These are phyloP conservation scores for Trematomus loennbergii DNA, from an alignment of 2,113 vertebrate species.

Conservation along the genomic window DNA sequence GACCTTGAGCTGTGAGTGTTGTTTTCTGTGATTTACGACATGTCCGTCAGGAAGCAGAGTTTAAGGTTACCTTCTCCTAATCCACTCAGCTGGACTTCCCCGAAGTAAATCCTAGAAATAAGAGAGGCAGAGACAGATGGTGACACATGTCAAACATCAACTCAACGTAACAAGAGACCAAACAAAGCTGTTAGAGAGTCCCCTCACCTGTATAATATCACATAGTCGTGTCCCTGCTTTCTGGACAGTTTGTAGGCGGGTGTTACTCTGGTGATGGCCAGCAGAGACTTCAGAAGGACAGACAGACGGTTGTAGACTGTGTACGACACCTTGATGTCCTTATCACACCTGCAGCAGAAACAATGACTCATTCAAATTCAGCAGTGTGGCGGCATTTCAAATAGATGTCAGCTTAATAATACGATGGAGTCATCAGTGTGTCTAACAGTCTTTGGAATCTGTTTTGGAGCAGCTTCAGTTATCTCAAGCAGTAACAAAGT, in stretches of 20 bases:
- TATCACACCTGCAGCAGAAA: slow-evolving; percentile 90
- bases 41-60: background rate
- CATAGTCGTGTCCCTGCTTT: slow-evolving; percentile 98
- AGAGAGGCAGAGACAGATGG: slow-evolving; percentile 21
- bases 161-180: background rate
- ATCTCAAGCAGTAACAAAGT: too few relatives aligned
- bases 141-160: background rate
- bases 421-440: background rate
- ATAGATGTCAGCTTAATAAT: background rate
- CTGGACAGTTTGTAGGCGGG: slow-evolving; percentile 97
- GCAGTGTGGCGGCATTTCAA: background rate
- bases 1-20: background rate
- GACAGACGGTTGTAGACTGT: slow-evolving; percentile 99
- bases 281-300: slow-evolving; percentile 95
- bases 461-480: too few relatives aligned
- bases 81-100: slow-evolving; percentile 96
- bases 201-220: slow-evolving; percentile 96
- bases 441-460: background rate
- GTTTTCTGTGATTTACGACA: slow-evolving; percentile 6
- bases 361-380: background rate
- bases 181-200: background rate
- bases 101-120: slow-evolving; percentile 94
- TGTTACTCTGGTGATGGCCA: slow-evolving; percentile 97
- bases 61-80: slow-evolving; percentile 93
- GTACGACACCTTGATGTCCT: slow-evolving; percentile 99